Evolutionary conservation across 2,113 vertebrate species (phyloP), one percentile per base, ranked within the genome.

Genomic region (Microtus ochrogaster): DNA sequence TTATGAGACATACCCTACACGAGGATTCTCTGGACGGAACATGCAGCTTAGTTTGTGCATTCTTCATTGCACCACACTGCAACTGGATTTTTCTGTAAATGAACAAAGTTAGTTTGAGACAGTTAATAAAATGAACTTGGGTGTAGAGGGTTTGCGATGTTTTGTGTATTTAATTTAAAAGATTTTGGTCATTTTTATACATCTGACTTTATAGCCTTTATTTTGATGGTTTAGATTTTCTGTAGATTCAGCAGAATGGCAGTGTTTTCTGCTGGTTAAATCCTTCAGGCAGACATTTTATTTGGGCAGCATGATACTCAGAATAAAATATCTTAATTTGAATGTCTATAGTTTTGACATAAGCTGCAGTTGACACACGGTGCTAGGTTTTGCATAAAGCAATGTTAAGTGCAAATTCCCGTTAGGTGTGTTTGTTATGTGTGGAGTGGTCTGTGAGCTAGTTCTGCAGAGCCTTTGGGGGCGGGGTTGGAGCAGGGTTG

Each of bases 21-120:
- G 85, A 94, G 90, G 82, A 97, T 96, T 97, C 82, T 94, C 97
- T 86, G 96, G 97, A 97, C 95, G 97, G 96, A 97, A 97, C 95
- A 91, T 95, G 95, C 77, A 95, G 4, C 91, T 94, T 95, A 52
- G 77, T 97, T 95, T 97, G 96, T 97, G 92, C 97, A 97, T 97
- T 97, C 97, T 97, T 97, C 97, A 97, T 96, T 94, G 94, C 63
- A 89, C 94, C 85, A 89, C 93, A 94, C 63, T 96, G 66, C 87
- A 89, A 61, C 82, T 94, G 95, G 91, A 95, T 91, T 92, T 96
- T 95, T 96, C 49, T 58, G n/a, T 96, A 92, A 95, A 86, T 66
- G 8, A n/a, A n/a, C 26, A 89, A 68, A 83, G 47, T 89, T 91
- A 95, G 94, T 92, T 79, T 91, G 95, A 89, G 66, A 52, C 89